Evolutionary conservation across 2,113 vertebrate species (phyloP), one percentile per base, ranked within the genome.

Genomic region (Stercorarius parasiticus): DNA sequence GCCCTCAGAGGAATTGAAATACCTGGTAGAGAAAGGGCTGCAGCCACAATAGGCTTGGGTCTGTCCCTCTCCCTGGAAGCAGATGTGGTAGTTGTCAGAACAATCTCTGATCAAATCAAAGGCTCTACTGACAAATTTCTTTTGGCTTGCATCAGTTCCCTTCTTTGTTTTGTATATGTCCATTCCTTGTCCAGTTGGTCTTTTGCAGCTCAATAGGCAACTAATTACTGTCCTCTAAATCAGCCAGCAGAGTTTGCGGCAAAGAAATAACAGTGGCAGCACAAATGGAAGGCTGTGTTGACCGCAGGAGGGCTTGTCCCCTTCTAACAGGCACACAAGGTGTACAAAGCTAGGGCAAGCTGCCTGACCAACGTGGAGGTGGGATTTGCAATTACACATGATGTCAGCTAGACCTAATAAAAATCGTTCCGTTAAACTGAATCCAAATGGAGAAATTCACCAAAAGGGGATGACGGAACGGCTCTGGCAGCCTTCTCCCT

Each of bases 401-500:
- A 80, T 93, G 89, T 95, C 84, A 91, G 58, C 84, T 77, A 85
- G 91, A 72, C 77, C 82, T 86, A 94, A 93, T 74, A 92, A 95
- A 97, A 97, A 89, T 91, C 11, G 53, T 88, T 95, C 83, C 2
- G 1, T 85, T 92, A 94, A 97, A 74, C 93, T 81, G 56, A 82
- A 79, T 94, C 88, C 90, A 93, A 95, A 80, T 79, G 58, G 85
- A 96, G 86, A 96, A 97, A 94, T 73, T 70, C 90, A 92, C 93
- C 86, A 61, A 88, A 71, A 93, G 64, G 74, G 90, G 81, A 90
- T 96, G 96, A 96, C 86, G 42, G 91, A 95, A 93, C 1, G 1
- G 94, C 91, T 95, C 93, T 97, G 96, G 96, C 95, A 97, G 93
- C 90, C 79, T 91, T 95, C 64, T 82, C 74, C 65, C 90, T 80